Conservation (phyloP, 2,797 vertebrate genomes). For the Carduelis carduelis region DNA sequence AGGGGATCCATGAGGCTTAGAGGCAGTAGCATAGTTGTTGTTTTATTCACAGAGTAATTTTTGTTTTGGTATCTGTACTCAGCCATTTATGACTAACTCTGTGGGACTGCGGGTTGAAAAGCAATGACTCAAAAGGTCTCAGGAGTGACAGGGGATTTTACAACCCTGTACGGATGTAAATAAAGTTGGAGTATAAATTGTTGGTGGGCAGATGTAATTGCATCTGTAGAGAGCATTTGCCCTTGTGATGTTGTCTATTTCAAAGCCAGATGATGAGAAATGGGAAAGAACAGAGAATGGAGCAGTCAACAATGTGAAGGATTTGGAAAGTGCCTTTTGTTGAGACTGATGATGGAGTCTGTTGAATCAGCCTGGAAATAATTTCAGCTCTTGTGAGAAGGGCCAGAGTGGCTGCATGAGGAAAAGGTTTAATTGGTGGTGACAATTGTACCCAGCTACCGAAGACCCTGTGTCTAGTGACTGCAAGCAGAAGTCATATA, state of each 20-base stretch:
- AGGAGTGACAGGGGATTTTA: neutral
- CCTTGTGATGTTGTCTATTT: neutral
- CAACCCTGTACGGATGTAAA: fast-evolving
- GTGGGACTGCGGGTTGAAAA: neutral
- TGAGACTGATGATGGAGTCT: neutral
- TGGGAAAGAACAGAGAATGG: neutral
- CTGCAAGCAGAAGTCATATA: neutral
- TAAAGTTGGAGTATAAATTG: neutral
- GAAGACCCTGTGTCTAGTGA: fast-evolving
- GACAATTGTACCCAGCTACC: neutral
- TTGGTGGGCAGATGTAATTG: neutral
- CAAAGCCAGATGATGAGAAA: neutral
- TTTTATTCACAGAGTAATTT: neutral
- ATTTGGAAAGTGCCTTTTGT: neutral
- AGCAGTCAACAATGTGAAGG: neutral
- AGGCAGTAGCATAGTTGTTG: neutral
- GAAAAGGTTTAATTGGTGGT: neutral
- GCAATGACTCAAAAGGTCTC: neutral
- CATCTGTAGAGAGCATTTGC: neutral
- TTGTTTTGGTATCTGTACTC: neutral
- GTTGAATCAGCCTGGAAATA: neutral
- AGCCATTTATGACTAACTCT: neutral
- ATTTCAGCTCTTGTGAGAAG: neutral
- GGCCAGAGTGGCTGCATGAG: neutral
- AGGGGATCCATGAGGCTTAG: neutral